These are phyloP conservation scores for Melanostoma mellinum DNA, from an alignment of 2,888 invertebrate species.

Conservation along the genomic window DNA sequence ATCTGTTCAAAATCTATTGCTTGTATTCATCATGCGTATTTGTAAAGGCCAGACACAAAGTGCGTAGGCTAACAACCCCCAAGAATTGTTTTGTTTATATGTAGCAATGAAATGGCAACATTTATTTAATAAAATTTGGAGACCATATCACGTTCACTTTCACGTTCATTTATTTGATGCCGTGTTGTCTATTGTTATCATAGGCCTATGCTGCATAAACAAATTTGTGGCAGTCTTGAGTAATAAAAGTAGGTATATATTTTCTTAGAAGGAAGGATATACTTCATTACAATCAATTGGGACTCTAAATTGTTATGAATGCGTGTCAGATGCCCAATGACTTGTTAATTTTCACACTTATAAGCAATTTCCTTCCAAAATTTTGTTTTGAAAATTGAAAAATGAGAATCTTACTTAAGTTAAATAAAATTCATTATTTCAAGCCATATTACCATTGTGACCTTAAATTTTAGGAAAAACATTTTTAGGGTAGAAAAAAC, in stretches of 20 bases:
- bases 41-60: conserved; percentile 41
- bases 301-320: conserved; percentile 26
- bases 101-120: conserved; percentile 11
- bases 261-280: conserved; percentile 41
- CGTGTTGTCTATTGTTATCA: conserved; percentile 17
- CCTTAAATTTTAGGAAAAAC: too few relatives aligned
- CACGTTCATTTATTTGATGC: background rate
- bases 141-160: too few relatives aligned
- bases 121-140: too few relatives aligned
- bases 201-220: conserved; percentile 13
- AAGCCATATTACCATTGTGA: too few relatives aligned
- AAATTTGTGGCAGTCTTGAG: conserved; percentile 12
- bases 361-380: too few relatives aligned
- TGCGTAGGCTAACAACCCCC: conserved; percentile 29
- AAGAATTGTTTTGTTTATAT: conserved; percentile 44
- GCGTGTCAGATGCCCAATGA: background rate
- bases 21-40: background rate
- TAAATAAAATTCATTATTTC: too few relatives aligned
- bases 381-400: too few relatives aligned
- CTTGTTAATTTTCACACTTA: too few relatives aligned
- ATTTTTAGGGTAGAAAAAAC: too few relatives aligned
- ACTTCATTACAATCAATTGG: conserved; percentile 52
- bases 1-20: too few relatives aligned
- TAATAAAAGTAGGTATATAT: conserved; percentile 2
- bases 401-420: too few relatives aligned